These are phyloP conservation scores for Metopia argyrocephala DNA, from an alignment of 2,888 invertebrate genomes.

Conservation along the genomic window DNA sequence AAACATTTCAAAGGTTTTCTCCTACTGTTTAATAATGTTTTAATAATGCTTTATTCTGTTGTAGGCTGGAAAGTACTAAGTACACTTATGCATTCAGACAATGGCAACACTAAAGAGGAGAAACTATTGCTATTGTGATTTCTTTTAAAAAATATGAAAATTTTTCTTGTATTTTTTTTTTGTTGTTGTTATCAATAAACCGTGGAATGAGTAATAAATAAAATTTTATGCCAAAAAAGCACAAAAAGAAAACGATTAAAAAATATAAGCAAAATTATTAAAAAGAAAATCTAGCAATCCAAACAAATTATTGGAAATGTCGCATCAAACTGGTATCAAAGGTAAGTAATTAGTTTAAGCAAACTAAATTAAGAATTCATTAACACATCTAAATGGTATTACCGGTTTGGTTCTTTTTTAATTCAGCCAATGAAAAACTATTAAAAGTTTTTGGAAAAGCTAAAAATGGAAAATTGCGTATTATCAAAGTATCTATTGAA, in stretches of 20 bases:
- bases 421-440: constrained; percentile 89
- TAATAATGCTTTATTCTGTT: too few species aligned
- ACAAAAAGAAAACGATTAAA: constrained; percentile 1
- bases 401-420: constrained; percentile 23
- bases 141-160: constrained; percentile 6
- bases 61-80: too few species aligned
- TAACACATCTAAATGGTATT: not conserved
- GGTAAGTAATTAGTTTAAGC: constrained; percentile 79
- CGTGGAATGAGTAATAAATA: constrained; percentile 50
- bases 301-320: constrained; percentile 81
- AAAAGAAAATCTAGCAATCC: constrained; percentile 26
- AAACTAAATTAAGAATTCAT: not conserved
- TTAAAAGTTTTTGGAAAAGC: constrained; percentile 90
- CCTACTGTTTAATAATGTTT: too few species aligned
- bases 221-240: constrained; percentile 41
- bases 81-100: too few species aligned
- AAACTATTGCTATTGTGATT: not conserved
- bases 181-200: constrained; percentile 34
- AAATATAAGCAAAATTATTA: constrained; percentile 28
- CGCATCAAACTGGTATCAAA: constrained; percentile 94
- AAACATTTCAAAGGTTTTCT: too few species aligned
- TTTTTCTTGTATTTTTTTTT: constrained; percentile 19
- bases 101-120: not conserved
- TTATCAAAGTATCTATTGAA: constrained; percentile 90
- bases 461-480: constrained; percentile 86